phyloP scores from a whole-genome alignment of 2,888 invertebrate species.

The Drosophila sordidula region DNA sequence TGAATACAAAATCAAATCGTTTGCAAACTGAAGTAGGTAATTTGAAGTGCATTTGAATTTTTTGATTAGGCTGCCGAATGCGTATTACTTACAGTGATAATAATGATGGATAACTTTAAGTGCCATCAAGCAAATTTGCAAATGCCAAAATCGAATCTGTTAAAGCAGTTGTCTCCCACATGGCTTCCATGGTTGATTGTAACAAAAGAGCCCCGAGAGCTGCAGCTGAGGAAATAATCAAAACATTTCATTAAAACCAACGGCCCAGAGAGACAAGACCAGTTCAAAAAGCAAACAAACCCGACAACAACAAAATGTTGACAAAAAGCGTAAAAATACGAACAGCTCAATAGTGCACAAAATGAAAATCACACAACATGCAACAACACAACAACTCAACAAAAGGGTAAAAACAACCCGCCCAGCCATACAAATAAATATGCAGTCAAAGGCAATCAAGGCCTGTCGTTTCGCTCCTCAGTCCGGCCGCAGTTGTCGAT shows the following conservation, averaged over 20 bases:
- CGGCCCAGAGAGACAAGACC: conserved; percentile 19
- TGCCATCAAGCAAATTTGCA: conserved; percentile 5
- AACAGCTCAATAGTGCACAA: conserved; percentile 61
- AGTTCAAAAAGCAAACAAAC: conserved; percentile 55
- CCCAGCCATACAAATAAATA: conserved; percentile 73
- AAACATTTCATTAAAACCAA: conserved; percentile 73
- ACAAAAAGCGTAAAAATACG: conserved; percentile 70
- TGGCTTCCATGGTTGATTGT: conserved; percentile 1
- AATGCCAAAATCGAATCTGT: conserved; percentile 3
- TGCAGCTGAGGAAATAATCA: conserved; percentile 48
- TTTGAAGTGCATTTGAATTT: conserved; percentile 6
- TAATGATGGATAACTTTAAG: conserved; percentile 1
- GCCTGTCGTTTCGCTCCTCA: conserved; percentile 45
- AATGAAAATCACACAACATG: conserved; percentile 56
- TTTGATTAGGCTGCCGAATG: conserved; percentile 12
- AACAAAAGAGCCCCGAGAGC: conserved; percentile 5
- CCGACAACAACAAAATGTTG: conserved; percentile 65
- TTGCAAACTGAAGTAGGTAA: conserved; percentile 17
- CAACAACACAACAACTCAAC: conserved; percentile 39
- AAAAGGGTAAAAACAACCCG: conserved; percentile 12
- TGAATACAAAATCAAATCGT: conserved; percentile 5
- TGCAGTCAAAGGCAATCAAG: conserved; percentile 79
- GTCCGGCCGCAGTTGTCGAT: conserved; percentile 70
- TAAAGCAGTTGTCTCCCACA: conserved; percentile 16
- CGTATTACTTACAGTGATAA: background rate